Base-by-base conservation (phyloP, 2,888 invertebrate species). In the Zaprionus bogoriensis region DNA sequence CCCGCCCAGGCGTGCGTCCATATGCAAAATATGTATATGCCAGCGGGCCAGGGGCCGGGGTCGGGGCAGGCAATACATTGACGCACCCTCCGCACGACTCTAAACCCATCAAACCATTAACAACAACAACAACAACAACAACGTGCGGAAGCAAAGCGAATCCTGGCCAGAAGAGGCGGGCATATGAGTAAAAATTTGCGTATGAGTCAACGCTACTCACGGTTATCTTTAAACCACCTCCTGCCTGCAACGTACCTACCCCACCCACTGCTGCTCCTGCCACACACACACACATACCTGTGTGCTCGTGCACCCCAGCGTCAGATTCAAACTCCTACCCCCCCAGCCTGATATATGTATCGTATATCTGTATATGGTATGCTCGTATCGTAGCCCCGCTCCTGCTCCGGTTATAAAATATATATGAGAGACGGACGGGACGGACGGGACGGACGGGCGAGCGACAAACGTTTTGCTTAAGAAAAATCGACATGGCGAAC, bases 21-120 rank as follows among this genome's bases (percentile, higher is more conserved):
- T 79, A 79, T 77, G 77, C 82, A 78, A 70, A 76, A 81, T 63
- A 70, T 44, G 32, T 32, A 32, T 4, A 48, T 38, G 50, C 41
- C 32, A 45, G 47, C 50, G 54, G 22, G 20, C 12, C 25, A 38
- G n/a, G 28, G 17, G 45, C 14, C 25, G 23, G 17, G 10, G 12
- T 32, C 7, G 30, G 39, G 41, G 28, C 23, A 45, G 52, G 65
- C 75, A 57, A 69, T 72, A 80, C 63, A 69, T 79, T 75, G 79
- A 83, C 67, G 80, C 83, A 83, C 72, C 72, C 83, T 50, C 57
- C 61, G 57, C 65, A 69, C 64, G 78, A 80, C 81, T 83, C 80
- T 80, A 80, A 80, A 76, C 78, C 77, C 80, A 80, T 80, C 80
- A 83, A 80, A 80, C 81, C 80, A 80, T 80, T 80, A 83, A 83